Percentiles rank a stretch among this genome's conserved stretches.
phyloP scores from a whole-genome alignment of 2,113 vertebrate species.

The Cheirogaleus medius region DNA sequence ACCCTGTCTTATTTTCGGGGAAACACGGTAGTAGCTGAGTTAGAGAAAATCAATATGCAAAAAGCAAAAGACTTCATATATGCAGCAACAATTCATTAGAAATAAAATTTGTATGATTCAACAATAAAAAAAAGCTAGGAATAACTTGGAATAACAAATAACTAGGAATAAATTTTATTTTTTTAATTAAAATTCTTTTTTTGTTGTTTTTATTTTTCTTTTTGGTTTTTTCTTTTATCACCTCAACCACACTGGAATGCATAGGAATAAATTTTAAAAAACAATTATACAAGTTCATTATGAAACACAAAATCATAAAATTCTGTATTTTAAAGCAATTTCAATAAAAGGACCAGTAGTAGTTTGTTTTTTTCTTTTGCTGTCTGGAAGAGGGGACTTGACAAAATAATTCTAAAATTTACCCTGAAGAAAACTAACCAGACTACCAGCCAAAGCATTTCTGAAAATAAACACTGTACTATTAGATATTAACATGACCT shows the following conservation, averaged over 20 bases:
- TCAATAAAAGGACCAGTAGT: neutral
- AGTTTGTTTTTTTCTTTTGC: neutral
- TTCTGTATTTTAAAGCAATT: neutral
- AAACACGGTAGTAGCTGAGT: neutral
- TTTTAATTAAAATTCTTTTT: too few species aligned
- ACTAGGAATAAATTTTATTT: constrained; percentile 13
- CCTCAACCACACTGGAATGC: too few species aligned
- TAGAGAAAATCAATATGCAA: neutral
- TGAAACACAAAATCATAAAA: neutral
- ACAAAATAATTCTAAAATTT: constrained; percentile 13
- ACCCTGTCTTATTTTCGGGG: too few species aligned
- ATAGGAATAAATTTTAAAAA: neutral
- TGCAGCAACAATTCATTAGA: neutral
- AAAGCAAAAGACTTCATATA: neutral
- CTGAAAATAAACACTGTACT: neutral
- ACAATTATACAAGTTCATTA: constrained; percentile 11
- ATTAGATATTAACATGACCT: neutral
- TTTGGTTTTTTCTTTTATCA: too few species aligned
- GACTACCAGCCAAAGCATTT: neutral
- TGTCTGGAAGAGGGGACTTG: neutral
- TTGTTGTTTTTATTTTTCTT: too few species aligned
- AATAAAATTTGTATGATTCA: neutral
- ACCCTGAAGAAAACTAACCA: neutral
- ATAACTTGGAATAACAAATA: constrained; percentile 1
- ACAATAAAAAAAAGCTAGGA: neutral